Percentiles rank a stretch among this genome's conserved stretches.
Conservation (phyloP, 2,797 vertebrate species). For the Aulostomus chinensis region DNA sequence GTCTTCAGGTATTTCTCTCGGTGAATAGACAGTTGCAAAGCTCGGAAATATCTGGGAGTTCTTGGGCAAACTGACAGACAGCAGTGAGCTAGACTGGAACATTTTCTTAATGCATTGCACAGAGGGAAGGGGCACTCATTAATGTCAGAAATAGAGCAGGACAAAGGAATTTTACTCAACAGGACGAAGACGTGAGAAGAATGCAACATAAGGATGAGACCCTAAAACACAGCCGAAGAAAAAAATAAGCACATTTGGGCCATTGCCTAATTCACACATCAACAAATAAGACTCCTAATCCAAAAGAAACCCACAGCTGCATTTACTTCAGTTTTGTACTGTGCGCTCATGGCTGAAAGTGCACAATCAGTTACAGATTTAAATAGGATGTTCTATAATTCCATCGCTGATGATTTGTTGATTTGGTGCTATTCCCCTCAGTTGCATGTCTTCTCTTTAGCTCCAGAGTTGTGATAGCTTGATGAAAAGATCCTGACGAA, state of each 20-base stretch:
- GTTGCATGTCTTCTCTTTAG: conserved; percentile 58
- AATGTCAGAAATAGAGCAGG: conserved; percentile 45
- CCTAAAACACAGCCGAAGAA: conserved; percentile 7
- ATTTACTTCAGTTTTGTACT: conserved; percentile 16
- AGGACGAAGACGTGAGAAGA: conserved; percentile 22
- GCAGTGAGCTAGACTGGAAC: conserved; percentile 49
- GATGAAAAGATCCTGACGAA: conserved; percentile 79
- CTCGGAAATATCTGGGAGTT: conserved; percentile 56
- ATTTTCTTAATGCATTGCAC: conserved; percentile 45
- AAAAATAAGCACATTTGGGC: conserved; percentile 18
- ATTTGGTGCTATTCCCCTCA: conserved; percentile 67
- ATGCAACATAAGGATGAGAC: neutral
- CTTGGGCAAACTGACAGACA: conserved; percentile 58
- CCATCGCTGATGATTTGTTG: conserved; percentile 72
- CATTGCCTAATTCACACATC: conserved; percentile 33
- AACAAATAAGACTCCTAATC: conserved; percentile 36
- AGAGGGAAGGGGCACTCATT: conserved; percentile 54
- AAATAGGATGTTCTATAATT: conserved; percentile 63
- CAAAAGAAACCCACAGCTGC: conserved; percentile 14
- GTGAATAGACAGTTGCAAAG: conserved; percentile 52
- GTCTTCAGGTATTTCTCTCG: conserved; percentile 51
- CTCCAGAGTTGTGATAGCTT: conserved; percentile 65
- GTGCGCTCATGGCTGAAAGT: conserved; percentile 25
- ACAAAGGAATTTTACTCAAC: conserved; percentile 3
- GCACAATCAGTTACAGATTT: conserved; percentile 62